Evolutionary conservation across 2,888 invertebrate species (phyloP).

Genomic region (Tachina lurida): DNA sequence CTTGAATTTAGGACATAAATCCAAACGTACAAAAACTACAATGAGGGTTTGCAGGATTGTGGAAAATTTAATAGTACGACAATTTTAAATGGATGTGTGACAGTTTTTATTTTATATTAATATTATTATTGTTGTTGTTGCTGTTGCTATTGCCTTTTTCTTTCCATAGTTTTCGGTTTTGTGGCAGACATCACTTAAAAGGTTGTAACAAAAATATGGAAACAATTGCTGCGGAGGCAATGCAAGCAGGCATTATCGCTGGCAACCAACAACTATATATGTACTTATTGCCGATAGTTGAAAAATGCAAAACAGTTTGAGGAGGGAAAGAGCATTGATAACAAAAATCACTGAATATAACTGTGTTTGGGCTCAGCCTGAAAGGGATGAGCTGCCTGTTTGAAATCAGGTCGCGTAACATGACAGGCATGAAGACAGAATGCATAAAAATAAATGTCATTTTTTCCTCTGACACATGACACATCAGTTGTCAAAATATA

Average conservation of each 20-base stretch:
- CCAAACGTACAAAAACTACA: conserved; percentile 19
- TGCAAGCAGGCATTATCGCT: conserved; percentile 1
- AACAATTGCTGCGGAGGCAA: conserved; percentile 53
- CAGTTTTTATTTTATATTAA: conserved; percentile 55
- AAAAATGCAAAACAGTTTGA: neutral
- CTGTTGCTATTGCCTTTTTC: conserved; percentile 5
- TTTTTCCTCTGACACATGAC: conserved; percentile 76
- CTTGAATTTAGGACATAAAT: conserved; percentile 34
- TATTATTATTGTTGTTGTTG: conserved; percentile 26
- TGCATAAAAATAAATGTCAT: conserved; percentile 58
- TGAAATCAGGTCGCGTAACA: conserved; percentile 54
- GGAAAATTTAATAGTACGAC: conserved; percentile 37
- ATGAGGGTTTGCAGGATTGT: conserved; percentile 66
- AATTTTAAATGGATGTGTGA: conserved; percentile 61
- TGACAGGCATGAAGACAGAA: conserved; percentile 62
- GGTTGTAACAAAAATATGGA: conserved; percentile 66
- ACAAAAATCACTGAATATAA: conserved; percentile 9
- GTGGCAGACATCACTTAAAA: conserved; percentile 57
- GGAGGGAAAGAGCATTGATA: neutral
- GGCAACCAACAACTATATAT: neutral
- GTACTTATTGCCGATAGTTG: conserved; percentile 24
- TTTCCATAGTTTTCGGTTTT: conserved; percentile 4
- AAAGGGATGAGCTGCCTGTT: conserved; percentile 44
- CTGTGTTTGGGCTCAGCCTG: neutral
- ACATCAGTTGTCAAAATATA: conserved; percentile 81